phyloP scores from a whole-genome alignment of 35 echinoderm and acorn worm genomes.

The Eucidaris tribuloides region DNA sequence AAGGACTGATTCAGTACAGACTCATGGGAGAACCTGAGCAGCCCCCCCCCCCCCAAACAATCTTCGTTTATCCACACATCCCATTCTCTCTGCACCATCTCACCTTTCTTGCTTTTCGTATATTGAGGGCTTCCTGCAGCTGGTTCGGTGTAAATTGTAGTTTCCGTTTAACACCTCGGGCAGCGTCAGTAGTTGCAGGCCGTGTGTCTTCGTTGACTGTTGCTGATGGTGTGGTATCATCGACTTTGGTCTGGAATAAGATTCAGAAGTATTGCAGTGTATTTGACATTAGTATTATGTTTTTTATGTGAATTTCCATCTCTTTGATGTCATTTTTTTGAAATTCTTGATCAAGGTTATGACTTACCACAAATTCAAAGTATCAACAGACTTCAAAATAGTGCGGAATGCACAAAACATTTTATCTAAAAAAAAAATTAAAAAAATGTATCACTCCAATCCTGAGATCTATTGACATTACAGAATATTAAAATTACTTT shows the following conservation, averaged over 20 bases:
- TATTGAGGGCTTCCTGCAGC: constrained; percentile 36
- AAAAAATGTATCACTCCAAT: no score
- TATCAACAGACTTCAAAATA: no score
- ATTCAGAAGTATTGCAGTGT: background rate
- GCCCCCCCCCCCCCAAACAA: no score
- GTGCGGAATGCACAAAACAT: no score
- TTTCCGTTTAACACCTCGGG: constrained; percentile 36
- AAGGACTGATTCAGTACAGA: no score
- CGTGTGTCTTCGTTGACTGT: background rate
- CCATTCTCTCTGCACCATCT: no score
- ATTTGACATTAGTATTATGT: background rate
- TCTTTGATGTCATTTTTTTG: background rate
- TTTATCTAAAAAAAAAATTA: no score
- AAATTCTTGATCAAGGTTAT: background rate
- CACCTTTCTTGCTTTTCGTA: constrained; percentile 38
- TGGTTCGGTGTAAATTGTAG: constrained; percentile 11
- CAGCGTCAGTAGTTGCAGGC: background rate
- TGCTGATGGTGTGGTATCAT: background rate
- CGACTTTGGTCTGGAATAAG: background rate
- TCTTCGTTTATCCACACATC: no score
- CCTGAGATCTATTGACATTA: no score
- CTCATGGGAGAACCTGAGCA: no score
- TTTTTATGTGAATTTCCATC: background rate
- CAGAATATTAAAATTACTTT: no score
- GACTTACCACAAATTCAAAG: no score